Conservation (phyloP, 2,888 invertebrate species). For the Dicycla oo region DNA sequence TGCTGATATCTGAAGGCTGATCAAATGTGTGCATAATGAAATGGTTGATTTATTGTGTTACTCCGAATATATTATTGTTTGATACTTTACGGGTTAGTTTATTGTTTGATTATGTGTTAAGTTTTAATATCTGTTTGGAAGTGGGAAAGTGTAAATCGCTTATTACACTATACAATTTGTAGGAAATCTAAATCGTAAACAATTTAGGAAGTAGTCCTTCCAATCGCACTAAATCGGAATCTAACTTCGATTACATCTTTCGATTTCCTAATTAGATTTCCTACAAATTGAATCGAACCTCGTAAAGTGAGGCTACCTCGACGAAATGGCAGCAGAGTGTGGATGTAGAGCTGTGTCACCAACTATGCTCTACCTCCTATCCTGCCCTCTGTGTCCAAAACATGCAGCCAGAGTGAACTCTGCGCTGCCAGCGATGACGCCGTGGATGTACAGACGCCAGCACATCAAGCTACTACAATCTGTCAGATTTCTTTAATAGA, state of each 20-base stretch:
- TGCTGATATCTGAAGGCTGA: slow-evolving; percentile 62
- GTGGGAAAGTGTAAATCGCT: not conserved
- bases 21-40: slow-evolving; percentile 37
- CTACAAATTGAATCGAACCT: too few species aligned
- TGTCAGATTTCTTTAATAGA: too few species aligned
- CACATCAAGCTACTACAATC: too few species aligned
- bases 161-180: too few species aligned
- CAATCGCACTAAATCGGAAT: too few species aligned
- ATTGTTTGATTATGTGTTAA: slow-evolving; percentile 18
- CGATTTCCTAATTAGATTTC: too few species aligned
- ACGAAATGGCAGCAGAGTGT: not conserved
- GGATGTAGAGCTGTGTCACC: not conserved
- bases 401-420: not conserved
- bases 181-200: too few species aligned
- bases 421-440: not conserved
- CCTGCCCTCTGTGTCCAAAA: not conserved
- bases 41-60: slow-evolving; percentile 35
- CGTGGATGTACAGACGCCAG: too few species aligned
- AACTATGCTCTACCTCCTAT: too few species aligned
- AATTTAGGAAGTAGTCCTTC: too few species aligned
- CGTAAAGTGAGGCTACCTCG: not conserved
- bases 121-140: slow-evolving; percentile 6
- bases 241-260: too few species aligned
- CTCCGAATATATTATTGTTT: slow-evolving; percentile 22
- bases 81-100: slow-evolving; percentile 7